These are phyloP conservation scores for Pogona vitticeps DNA, from an alignment of 2,113 vertebrate genomes.

Conservation along the genomic window DNA sequence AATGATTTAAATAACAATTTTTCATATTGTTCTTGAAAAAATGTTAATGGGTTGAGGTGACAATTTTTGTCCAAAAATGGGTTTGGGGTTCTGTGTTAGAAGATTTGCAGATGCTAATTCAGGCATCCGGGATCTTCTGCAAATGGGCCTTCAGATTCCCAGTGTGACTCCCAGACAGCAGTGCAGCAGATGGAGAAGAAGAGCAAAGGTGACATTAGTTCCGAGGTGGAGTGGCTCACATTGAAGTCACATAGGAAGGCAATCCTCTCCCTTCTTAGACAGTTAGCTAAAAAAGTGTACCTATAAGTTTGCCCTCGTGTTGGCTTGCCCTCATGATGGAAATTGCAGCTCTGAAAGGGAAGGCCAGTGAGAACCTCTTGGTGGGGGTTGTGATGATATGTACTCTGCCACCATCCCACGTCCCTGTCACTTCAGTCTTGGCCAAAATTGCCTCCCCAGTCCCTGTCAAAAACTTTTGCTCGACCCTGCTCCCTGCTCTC, in stretches of 20 bases:
- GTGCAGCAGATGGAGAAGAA: neutral
- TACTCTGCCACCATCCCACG: no score
- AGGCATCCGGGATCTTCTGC: neutral
- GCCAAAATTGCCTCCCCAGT: neutral
- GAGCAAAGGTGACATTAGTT: neutral
- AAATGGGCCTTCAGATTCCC: neutral
- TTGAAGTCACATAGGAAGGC: no score
- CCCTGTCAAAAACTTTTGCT: no score
- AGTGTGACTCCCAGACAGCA: neutral
- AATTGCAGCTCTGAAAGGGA: neutral
- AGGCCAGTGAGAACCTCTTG: neutral
- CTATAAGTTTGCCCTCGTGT: no score
- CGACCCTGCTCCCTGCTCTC: neutral
- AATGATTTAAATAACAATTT: neutral
- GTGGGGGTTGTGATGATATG: neutral
- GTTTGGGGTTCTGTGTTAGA: neutral
- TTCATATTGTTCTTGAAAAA: neutral
- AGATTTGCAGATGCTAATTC: neutral
- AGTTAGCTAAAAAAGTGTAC: neutral
- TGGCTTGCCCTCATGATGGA: neutral
- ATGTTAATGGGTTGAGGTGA: neutral
- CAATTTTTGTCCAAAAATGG: neutral
- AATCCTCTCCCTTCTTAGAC: no score
- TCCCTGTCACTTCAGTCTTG: neutral
- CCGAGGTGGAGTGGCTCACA: no score